Evolutionary conservation across 92 coral and sea anemone species (phyloP).

Genomic region (Parazoanthus swiftii): DNA sequence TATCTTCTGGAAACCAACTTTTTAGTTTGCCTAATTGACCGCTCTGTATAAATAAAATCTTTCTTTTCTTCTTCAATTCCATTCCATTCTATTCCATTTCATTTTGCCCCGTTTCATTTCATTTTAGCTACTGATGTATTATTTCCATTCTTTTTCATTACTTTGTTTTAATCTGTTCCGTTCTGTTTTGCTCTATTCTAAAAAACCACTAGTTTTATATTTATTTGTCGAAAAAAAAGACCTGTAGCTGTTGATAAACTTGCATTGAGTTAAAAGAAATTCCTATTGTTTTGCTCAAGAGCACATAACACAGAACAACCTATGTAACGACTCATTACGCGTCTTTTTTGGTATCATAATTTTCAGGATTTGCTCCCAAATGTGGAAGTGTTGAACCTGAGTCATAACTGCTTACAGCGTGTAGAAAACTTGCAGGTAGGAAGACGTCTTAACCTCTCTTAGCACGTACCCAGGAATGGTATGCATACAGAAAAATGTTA

Average conservation of each 20-base stretch:
- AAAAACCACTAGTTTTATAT: too few species aligned
- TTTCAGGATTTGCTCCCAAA: slow-evolving; percentile 79
- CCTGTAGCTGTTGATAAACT: too few species aligned
- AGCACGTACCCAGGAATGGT: background rate
- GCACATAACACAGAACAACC: background rate
- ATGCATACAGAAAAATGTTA: background rate
- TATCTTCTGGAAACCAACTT: background rate
- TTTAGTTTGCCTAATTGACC: background rate
- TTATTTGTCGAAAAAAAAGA: too few species aligned
- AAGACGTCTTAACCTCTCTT: background rate
- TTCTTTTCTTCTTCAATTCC: too few species aligned
- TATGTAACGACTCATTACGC: background rate
- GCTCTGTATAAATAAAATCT: background rate
- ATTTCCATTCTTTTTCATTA: too few species aligned
- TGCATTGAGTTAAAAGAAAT: too few species aligned
- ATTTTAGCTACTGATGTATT: too few species aligned
- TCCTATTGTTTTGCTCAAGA: too few species aligned
- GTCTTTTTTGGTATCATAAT: background rate
- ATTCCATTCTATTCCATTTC: too few species aligned
- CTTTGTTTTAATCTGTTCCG: too few species aligned
- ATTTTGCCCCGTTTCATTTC: too few species aligned
- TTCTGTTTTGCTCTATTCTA: too few species aligned
- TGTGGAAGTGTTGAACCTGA: slow-evolving; percentile 70
- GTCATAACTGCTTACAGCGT: slow-evolving; percentile 70
- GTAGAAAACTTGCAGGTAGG: slow-evolving; percentile 86